Base-by-base conservation (phyloP, 2,113 vertebrate species). In the Lucifuga dentata region DNA sequence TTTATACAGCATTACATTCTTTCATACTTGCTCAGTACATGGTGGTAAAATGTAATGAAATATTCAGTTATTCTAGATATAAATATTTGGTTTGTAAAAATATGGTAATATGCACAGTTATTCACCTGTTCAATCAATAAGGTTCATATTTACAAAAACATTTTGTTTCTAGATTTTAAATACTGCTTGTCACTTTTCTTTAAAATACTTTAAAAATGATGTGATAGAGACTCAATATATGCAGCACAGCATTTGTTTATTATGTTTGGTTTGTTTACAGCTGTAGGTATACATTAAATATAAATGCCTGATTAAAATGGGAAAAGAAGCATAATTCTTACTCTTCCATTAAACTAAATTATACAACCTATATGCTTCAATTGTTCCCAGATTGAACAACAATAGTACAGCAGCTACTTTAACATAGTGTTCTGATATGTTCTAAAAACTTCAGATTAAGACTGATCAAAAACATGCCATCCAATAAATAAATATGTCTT, bases 221-320 rank as follows among this genome's bases (percentile, higher is more conserved):
- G 44, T 8, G 5, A 49, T 6, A 5, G 62, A 41, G 7, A 50
- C 45, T 49, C 1, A 29, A 29, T 7, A 24, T 1, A 39, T 40
- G 36, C 45, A 55, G 12, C 41, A 26, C 26, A 61, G 26, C 0
- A 1, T 40, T 77, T 0, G 15, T 66, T 66, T 41, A 65, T 40
- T n/a, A 41, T 35, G 36, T 80, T 80, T 59, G 65, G 66, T 78
- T 68, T 57, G 21, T 73, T 80, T 71, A 75, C 66, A 81, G 45
- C 39, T 32, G 16, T 46, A 38, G 8, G 2, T 68, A 65, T 53
- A 3, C 62, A 68, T 69, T 52, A 60, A 81, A 81, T 59, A 74
- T 48, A 29, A 29, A 29, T 29, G 26, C 26, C 26, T 5, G 17
- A 61, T 70, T 69, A 69, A 63, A 69, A 70, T 16, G 3, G 45